Percentiles rank a stretch among this genome's conserved stretches.
phyloP scores from a whole-genome alignment of 2,888 invertebrate genomes.

The Pollenia labialis region DNA sequence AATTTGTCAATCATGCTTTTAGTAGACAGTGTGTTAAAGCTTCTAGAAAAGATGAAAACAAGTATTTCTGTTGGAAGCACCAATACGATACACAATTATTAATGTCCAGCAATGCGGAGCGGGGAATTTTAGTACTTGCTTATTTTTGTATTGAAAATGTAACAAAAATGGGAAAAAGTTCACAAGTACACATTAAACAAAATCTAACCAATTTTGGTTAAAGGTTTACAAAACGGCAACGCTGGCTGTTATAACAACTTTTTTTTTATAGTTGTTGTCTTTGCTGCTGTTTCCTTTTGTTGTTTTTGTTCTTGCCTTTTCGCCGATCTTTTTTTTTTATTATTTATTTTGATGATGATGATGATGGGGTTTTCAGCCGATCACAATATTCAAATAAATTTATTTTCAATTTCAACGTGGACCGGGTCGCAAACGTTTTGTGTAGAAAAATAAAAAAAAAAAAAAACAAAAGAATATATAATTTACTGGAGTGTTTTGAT shows the following conservation, averaged over 20 bases:
- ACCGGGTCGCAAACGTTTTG: slow-evolving; percentile 58
- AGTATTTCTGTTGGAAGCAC: no score
- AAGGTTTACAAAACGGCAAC: background rate
- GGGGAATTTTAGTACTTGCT: no score
- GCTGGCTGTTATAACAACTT: slow-evolving; percentile 28
- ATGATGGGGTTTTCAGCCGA: slow-evolving; percentile 60
- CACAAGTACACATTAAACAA: no score
- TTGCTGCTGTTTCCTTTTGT: slow-evolving; percentile 11
- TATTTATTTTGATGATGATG: slow-evolving; percentile 50
- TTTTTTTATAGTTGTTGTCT: slow-evolving; percentile 16
- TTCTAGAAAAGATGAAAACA: no score
- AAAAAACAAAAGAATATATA: slow-evolving; percentile 13
- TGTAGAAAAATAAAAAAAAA: background rate
- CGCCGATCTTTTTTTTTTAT: slow-evolving; percentile 47
- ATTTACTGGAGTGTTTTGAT: slow-evolving; percentile 34
- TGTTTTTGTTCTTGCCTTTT: slow-evolving; percentile 19
- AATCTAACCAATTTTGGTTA: no score
- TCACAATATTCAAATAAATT: slow-evolving; percentile 66
- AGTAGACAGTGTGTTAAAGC: no score
- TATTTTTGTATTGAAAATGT: no score
- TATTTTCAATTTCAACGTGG: slow-evolving; percentile 64
- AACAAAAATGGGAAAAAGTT: no score
- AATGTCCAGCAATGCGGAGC: no score
- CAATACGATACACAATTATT: no score
- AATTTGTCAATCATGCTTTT: no score